Conservation (phyloP, 2,113 vertebrate species). For the Puma concolor region DNA sequence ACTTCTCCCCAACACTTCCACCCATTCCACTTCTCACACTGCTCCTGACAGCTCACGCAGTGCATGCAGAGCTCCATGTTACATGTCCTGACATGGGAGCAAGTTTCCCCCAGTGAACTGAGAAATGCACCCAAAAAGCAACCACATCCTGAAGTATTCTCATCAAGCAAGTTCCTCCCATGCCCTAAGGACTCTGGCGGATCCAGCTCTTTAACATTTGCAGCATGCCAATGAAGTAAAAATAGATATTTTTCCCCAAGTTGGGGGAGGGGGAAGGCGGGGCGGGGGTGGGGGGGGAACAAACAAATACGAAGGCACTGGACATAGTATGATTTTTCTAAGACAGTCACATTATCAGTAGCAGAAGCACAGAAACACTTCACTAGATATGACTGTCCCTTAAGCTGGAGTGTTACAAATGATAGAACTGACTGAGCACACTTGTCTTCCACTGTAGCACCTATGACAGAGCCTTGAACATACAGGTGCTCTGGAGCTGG, state of each 20-base stretch:
- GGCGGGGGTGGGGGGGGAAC: too few relatives aligned
- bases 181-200: not conserved
- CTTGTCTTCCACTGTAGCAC: not conserved
- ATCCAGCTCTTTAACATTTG: conserved; percentile 38
- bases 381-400: not conserved
- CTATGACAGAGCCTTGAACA: not conserved
- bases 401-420: not conserved
- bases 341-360: not conserved
- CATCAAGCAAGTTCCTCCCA: conserved; percentile 15
- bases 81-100: not conserved
- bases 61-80: fast-evolving
- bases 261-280: not conserved
- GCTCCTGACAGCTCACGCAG: not conserved
- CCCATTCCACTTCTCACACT: not conserved
- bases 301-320: not conserved
- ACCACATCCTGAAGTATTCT: conserved; percentile 14
- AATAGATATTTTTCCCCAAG: conserved; percentile 37
- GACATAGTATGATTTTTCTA: not conserved
- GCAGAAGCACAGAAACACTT: not conserved
- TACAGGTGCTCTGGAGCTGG: not conserved
- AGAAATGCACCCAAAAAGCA: not conserved
- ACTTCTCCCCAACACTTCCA: not conserved
- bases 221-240: conserved; percentile 3
- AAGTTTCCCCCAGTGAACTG: not conserved
- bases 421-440: not conserved